Base-by-base conservation (phyloP, 1,140 invertebrate genomes). In the Drosophila truncata region DNA sequence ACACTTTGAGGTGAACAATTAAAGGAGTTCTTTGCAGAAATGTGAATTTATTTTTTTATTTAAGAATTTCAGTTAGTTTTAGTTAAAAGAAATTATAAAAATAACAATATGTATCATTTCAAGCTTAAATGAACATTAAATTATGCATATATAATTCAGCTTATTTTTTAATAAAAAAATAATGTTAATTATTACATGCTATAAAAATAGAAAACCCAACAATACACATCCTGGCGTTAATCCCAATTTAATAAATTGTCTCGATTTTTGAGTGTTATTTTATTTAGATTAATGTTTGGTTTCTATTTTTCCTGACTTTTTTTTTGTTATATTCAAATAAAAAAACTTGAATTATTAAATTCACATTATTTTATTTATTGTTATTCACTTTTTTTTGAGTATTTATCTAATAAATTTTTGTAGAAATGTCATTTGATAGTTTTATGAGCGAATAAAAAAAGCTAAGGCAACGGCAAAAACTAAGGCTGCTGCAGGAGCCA, bases 371-470 rank as follows among this genome's bases (percentile, higher is more conserved):
- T 16, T 31, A 23, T 46, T 46, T 46, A 46, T 46, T 14, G 10
- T 20, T 16, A 13, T 25, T 11, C 9, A n/a, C n/a, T n/a, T 41
- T 35, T 41, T 33, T 33, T 27, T 29, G 33, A 14, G 49, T 52
- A 29, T 39, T 27, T 8, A 23, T 13, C 55, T 57, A 80, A 77
- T 80, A 86, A 82, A 76, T 78, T 60, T n/a, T 60, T n/a, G 46
- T 49, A n/a, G 66, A 75, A 79, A 75, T 63, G 71, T 67, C 61
- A 64, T 84, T 64, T 88, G 80, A 88, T 61, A 77, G 62, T 88
- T 88, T 81, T 78, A 88, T 88, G 78, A 67, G 55, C 64, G 50
- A 47, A 86, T 82, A 72, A 74, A 78, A 78, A 80, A 47, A 74
- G 77, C 62, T 59, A 44, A 49, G 31, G n/a, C 9, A 41, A 44